These are phyloP conservation scores for Paguma larvata DNA, from an alignment of 2,797 vertebrate genomes.

Conservation along the genomic window DNA sequence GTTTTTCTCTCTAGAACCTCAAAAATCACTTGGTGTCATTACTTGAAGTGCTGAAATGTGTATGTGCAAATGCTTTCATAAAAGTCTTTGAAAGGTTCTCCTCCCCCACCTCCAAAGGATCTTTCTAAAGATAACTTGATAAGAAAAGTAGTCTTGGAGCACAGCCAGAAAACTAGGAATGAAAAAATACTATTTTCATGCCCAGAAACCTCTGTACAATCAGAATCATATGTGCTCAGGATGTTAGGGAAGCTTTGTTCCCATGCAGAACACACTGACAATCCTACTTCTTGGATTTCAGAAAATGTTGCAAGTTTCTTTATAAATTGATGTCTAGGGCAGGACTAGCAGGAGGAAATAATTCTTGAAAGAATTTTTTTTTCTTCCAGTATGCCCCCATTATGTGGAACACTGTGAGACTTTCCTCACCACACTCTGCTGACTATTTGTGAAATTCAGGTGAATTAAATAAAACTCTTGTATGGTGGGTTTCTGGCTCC, in stretches of 20 bases:
- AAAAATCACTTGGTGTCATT: conserved; percentile 37
- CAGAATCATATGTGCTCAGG: conserved; percentile 43
- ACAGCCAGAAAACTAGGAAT: conserved; percentile 51
- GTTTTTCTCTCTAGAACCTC: conserved; percentile 40
- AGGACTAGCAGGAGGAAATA: not conserved
- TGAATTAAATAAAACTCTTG: not conserved
- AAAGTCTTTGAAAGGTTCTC: not conserved
- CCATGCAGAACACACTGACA: not conserved
- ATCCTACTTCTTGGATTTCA: not conserved
- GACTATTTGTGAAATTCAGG: not conserved
- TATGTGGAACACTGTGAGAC: not conserved
- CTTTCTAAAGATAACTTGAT: conserved; percentile 35
- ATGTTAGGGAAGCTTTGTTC: conserved; percentile 34
- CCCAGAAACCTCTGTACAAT: conserved; percentile 9
- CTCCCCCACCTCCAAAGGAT: not conserved
- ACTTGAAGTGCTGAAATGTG: conserved; percentile 13
- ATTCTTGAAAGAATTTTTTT: not conserved
- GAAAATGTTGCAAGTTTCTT: not conserved
- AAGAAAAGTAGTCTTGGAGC: conserved; percentile 13
- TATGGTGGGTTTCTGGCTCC: not conserved
- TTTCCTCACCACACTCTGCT: not conserved
- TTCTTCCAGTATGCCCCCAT: not conserved
- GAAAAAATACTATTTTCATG: not conserved
- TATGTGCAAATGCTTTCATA: conserved; percentile 46
- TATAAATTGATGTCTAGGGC: not conserved